Evolutionary conservation across 2,113 vertebrate species (phyloP).

Genomic region (Columbina picui): DNA sequence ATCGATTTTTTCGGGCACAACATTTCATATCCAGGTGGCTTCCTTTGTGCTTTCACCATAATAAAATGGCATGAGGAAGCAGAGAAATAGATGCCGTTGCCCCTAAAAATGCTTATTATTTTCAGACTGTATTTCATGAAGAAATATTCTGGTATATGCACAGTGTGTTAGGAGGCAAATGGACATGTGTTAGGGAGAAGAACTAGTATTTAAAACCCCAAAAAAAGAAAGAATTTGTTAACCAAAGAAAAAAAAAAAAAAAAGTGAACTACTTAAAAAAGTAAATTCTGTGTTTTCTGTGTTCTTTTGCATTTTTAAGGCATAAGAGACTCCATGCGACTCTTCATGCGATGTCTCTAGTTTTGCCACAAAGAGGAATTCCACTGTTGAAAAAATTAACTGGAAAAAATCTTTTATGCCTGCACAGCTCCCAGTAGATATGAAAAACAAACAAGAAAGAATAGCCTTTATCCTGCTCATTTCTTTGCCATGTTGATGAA

Average conservation of each 20-base stretch:
- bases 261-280: background rate
- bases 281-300: background rate
- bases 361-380: background rate
- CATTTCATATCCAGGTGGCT: background rate
- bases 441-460: background rate
- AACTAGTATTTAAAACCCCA: background rate
- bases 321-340: background rate
- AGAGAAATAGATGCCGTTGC: background rate
- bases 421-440: background rate
- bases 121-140: background rate
- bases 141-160: background rate
- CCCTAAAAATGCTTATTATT: background rate
- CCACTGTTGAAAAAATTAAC: background rate
- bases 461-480: background rate
- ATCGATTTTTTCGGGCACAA: background rate
- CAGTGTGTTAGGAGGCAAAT: background rate
- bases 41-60: background rate
- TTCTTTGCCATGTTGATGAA: background rate
- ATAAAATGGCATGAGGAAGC: background rate
- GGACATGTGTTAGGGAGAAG: background rate
- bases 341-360: background rate
- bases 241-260: background rate
- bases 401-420: background rate
- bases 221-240: background rate
- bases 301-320: background rate